Evolutionary conservation across 37 sponge, comb jelly and placozoan genomes (phyloP).

Genomic region (Aplysina aerophoba): DNA sequence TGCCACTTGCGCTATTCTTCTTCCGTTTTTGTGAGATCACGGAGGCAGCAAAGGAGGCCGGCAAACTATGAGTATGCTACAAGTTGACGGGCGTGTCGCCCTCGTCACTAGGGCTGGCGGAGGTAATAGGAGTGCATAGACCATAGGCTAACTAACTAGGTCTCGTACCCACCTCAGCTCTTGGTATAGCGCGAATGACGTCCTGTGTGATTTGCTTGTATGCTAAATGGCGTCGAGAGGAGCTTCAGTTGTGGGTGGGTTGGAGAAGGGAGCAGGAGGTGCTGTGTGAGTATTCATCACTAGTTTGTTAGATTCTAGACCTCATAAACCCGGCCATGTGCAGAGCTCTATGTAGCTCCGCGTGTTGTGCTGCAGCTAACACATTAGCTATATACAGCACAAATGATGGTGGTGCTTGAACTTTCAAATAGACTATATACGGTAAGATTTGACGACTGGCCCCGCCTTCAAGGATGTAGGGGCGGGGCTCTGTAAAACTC

Average conservation of each 20-base stretch:
- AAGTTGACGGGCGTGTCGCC: slow-evolving; percentile 88
- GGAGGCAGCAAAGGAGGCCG: background rate
- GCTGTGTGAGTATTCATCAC: too few species aligned
- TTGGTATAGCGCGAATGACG: background rate
- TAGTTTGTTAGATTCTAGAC: too few species aligned
- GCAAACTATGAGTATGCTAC: slow-evolving; percentile 42
- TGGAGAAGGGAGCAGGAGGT: too few species aligned
- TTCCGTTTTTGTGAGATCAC: background rate
- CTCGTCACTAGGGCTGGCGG: slow-evolving; percentile 94
- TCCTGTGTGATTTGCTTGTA: background rate
- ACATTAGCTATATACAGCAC: too few species aligned
- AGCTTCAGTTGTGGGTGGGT: slow-evolving; percentile 92
- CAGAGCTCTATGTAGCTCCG: too few species aligned
- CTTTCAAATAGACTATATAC: too few species aligned
- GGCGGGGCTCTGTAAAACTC: too few species aligned
- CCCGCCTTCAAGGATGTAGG: too few species aligned
- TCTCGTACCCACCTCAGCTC: background rate
- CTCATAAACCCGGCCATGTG: too few species aligned
- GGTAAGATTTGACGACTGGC: too few species aligned
- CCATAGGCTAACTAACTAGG: background rate
- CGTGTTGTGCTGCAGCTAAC: too few species aligned
- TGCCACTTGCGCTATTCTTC: background rate
- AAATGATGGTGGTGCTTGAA: too few species aligned
- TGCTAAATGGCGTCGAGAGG: slow-evolving; percentile 73
- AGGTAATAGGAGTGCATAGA: slow-evolving; percentile 62